Evolutionary conservation across 2,113 vertebrate species (phyloP).

Genomic region (Trinectes maculatus): DNA sequence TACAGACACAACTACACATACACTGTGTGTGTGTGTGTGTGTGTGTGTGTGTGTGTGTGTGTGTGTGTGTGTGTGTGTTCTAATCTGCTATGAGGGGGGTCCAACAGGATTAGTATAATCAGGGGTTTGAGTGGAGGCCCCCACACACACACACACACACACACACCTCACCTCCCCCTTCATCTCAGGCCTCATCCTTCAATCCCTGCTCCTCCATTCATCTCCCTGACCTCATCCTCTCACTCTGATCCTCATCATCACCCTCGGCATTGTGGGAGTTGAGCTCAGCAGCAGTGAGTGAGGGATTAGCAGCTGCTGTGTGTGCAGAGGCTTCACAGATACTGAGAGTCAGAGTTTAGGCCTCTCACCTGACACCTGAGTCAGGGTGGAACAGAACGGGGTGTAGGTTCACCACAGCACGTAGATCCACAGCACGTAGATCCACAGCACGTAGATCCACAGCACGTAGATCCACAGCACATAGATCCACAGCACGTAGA

Average conservation of each 20-base stretch:
- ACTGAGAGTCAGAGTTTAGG: conserved; percentile 47
- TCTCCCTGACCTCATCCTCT: conserved; percentile 71
- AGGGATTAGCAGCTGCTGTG: conserved; percentile 63
- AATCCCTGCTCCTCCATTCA: conserved; percentile 50
- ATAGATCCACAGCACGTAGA: too few species aligned
- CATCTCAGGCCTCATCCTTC: conserved; percentile 57
- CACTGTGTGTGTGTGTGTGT: too few species aligned
- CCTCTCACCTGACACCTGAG: conserved; percentile 16
- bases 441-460: too few species aligned
- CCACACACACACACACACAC: conserved; percentile 23
- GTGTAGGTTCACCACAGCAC: conserved; percentile 16
- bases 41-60: conserved; percentile 13
- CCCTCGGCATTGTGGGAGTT: conserved; percentile 67
- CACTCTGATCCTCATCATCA: conserved; percentile 73
- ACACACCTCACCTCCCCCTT: conserved; percentile 41
- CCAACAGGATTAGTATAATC: conserved; percentile 79
- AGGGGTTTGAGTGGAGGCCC: conserved; percentile 56
- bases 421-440: too few species aligned
- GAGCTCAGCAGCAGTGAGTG: conserved; percentile 61
- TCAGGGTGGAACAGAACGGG: too few species aligned
- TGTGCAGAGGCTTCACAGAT: conserved; percentile 36
- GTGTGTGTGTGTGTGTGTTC: conserved; percentile 40
- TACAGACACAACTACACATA: too few species aligned
- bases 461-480: too few species aligned
- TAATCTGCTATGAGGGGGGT: conserved; percentile 71